A percentile compares a stretch with the other conserved stretches of the same genome.
Evolutionary conservation across 2,888 invertebrate species (phyloP).

Genomic region (Megastigmus dorsalis): DNA sequence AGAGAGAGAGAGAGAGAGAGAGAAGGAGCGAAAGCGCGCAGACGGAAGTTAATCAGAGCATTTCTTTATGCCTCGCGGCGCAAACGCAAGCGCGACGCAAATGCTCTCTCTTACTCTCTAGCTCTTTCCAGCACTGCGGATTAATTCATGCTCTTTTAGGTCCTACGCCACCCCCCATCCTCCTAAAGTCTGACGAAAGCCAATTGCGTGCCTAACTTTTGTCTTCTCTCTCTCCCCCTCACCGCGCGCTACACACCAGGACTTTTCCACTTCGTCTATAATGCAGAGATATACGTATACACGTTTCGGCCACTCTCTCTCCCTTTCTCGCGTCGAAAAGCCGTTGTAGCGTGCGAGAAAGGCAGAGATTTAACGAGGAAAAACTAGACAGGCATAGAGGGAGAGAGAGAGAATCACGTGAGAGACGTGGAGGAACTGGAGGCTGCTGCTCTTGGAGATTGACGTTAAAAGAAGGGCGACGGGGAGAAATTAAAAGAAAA

Average conservation of each 20-base stretch:
- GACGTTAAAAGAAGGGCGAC: too few species aligned
- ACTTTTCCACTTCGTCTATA: too few species aligned
- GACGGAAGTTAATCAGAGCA: conserved; percentile 62
- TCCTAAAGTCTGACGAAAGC: too few species aligned
- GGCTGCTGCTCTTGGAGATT: too few species aligned
- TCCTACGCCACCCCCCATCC: neutral
- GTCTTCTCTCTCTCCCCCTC: neutral
- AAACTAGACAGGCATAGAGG: conserved; percentile 7
- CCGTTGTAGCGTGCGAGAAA: too few species aligned
- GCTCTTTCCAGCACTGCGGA: conserved; percentile 50
- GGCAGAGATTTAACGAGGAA: neutral
- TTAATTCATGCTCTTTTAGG: conserved; percentile 55
- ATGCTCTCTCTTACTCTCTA: conserved; percentile 18
- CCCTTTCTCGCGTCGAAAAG: neutral
- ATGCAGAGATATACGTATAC: too few species aligned
- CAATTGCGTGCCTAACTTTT: neutral
- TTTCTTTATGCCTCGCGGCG: conserved; percentile 61
- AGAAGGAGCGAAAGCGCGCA: conserved; percentile 47
- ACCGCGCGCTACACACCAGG: neutral
- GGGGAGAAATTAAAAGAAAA: neutral
- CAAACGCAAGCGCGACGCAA: conserved; percentile 57
- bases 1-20: conserved; percentile 32
- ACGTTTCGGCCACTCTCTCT: neutral
- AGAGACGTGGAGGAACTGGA: too few species aligned
- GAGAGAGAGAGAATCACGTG: neutral